Percentiles rank a stretch among this genome's conserved stretches.
phyloP scores from a whole-genome alignment of 2,113 vertebrate genomes.

The Actenoides lindsayi region DNA sequence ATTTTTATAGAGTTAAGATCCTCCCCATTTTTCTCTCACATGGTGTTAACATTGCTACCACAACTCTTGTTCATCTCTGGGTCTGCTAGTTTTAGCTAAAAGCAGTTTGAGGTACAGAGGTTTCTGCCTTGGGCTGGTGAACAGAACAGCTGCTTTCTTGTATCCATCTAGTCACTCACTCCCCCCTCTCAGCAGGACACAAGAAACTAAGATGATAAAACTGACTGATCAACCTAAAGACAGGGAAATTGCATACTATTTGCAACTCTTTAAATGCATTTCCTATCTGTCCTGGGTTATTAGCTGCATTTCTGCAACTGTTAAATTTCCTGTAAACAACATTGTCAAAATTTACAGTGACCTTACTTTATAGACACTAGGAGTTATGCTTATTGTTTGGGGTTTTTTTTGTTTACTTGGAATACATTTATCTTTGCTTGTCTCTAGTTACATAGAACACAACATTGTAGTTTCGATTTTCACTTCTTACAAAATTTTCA shows the following conservation, averaged over 20 bases:
- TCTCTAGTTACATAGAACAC: too few species aligned
- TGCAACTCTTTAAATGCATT: too few species aligned
- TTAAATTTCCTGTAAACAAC: too few species aligned
- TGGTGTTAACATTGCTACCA: not conserved
- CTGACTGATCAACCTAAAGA: not conserved
- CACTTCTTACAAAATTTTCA: not conserved
- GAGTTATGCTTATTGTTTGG: too few species aligned
- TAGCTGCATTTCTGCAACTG: too few species aligned
- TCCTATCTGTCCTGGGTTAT: too few species aligned
- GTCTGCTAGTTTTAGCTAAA: not conserved
- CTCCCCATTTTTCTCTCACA: not conserved
- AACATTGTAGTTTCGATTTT: too few species aligned
- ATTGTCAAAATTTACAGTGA: too few species aligned
- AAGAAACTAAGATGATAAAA: not conserved
- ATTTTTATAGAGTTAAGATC: too few species aligned
- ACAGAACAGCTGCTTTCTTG: not conserved
- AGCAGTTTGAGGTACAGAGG: accelerated
- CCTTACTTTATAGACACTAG: too few species aligned
- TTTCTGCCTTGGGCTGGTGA: not conserved
- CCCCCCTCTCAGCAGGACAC: not conserved
- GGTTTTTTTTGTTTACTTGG: too few species aligned
- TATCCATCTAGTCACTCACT: not conserved
- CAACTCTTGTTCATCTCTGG: not conserved
- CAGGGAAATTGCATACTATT: not conserved
- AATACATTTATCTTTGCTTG: too few species aligned